Evolutionary conservation across 2,113 vertebrate genomes (phyloP), one percentile per base, ranked within the genome.

Genomic region (Cricetomys ansorgei): DNA sequence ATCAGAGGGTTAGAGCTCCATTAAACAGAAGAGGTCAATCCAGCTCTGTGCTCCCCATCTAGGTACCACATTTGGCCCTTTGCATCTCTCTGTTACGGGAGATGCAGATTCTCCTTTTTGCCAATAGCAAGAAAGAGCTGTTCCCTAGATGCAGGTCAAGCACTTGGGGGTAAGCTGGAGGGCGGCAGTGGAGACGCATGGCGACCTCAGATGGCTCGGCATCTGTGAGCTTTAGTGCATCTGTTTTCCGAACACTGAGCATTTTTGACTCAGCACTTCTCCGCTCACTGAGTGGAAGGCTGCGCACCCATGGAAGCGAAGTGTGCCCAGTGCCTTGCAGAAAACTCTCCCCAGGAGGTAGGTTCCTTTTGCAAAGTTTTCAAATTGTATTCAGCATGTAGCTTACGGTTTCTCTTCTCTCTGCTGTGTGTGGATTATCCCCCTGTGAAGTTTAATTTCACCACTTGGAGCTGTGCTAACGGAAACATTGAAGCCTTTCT

Each of bases 281-380:
- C 45, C 0, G 23, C 13, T 87, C 86, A 67, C 83, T 45, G 23
- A 83, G 70, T 29, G 59, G 76, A 85, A 34, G 64, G 76, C 70
- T 69, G 69, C 94, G 45, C 25, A 53, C 85, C 64, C 69, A 2
- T 64, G 55, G 34, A 94, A 84, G 83, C 15, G 11, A 23, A 81
- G 1, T 8, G 4, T 19, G 37, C 43, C 8, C 75, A 0, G 0
- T 43, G n/a, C 65, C 84, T 45, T 86, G 59, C 75, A 55, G 65
- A 72, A 77, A 94, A 79, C 57, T 92, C 79, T 76, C 27, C 64
- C 12, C 43, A 5, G 62, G 67, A 91, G 75, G 94, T 95, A 48
- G 76, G 48, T 96, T 97, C 76, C n/a, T 95, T 84, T 88, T 91
- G 95, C 92, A 95, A 93, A 88, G 57, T 21, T 86, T 95, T 95